Evolutionary conservation across 1,140 invertebrate genomes (phyloP), one percentile per base, ranked within the genome.

Genomic region (Pararge aegeria): DNA sequence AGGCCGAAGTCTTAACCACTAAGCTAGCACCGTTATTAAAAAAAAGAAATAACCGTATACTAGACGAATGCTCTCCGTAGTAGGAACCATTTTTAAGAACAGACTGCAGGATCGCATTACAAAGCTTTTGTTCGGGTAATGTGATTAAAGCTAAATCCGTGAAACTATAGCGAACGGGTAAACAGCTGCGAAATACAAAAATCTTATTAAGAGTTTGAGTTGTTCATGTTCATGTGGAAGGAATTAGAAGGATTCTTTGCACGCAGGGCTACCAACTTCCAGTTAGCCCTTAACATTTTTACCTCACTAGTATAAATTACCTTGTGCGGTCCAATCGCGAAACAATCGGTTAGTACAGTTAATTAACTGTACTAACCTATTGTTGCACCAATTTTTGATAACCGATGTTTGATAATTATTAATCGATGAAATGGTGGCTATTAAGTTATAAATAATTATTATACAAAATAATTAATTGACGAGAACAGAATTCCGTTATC

Each of bases 101-200:
- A 40, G 37, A 15, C 55, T 68, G 20, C 15, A 19, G 48, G 60
- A 48, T 48, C 44, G 44, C 44, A 48, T 48, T 48, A 48, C 44
- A 4, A n/a, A 7, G 20, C 24, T 19, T 30, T 34, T 51, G 12
- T 51, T 51, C 21, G 12, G n/a, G 4, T 51, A 51, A 51, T 30
- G 27, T 30, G 48, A 68, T 72, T 77, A 66, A 69, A 44, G 51
- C 37, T 59, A 46, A 46, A 20, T 21, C 44, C 44, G 44, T 46
- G 44, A 46, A 46, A 46, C 44, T 46, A 46, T 46, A 46, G 44
- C 18, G 19, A 20, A 21, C 18, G 15, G 38, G n/a, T 15, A 46
- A 46, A 46, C 44, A 46, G 19, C 44, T 46, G 44, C 19, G 19
- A 46, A 46, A 24, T 46, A 20, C 20, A n/a, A 46, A 34, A 46